These are phyloP conservation scores for Sebastes steindachneri DNA, from an alignment of 2,797 vertebrate genomes.

Conservation along the genomic window DNA sequence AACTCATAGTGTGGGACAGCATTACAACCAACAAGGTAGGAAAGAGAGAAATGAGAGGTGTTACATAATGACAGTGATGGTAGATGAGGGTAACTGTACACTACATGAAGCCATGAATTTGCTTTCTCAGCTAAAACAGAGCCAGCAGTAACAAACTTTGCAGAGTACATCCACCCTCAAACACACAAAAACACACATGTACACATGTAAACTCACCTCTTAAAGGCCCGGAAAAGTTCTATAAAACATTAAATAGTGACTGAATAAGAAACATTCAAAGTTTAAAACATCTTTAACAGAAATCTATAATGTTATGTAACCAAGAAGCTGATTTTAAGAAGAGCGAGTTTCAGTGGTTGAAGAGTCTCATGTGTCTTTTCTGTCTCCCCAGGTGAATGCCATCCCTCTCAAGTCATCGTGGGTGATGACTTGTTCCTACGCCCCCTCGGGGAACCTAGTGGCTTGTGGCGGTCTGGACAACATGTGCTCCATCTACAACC, in stretches of 20 bases:
- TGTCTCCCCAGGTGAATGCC: slow-evolving; percentile 88
- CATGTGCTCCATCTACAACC: slow-evolving; percentile 98
- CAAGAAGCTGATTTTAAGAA: background rate
- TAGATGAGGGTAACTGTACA: background rate
- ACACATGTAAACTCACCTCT: background rate
- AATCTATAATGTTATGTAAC: background rate
- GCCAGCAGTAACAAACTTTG: background rate
- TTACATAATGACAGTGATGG: background rate
- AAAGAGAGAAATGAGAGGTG: background rate
- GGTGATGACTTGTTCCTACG: slow-evolving; percentile 99
- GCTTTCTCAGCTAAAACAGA: background rate
- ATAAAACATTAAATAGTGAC: background rate
- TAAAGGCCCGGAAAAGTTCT: background rate
- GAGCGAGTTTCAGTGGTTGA: background rate
- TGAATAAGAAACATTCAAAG: background rate
- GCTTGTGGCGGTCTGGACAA: slow-evolving; percentile 98
- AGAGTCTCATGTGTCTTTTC: background rate
- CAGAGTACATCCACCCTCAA: background rate
- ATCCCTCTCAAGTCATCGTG: slow-evolving; percentile 97
- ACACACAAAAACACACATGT: background rate
- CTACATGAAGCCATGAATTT: background rate
- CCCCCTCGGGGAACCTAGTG: slow-evolving; percentile 96
- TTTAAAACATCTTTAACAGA: background rate
- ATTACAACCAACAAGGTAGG: slow-evolving; percentile 96
- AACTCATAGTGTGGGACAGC: slow-evolving; percentile 98